Percentiles rank a stretch among this genome's conserved stretches.
These are phyloP conservation scores for Phaethon lepturus DNA, from an alignment of 2,113 vertebrate genomes.

Conservation along the genomic window DNA sequence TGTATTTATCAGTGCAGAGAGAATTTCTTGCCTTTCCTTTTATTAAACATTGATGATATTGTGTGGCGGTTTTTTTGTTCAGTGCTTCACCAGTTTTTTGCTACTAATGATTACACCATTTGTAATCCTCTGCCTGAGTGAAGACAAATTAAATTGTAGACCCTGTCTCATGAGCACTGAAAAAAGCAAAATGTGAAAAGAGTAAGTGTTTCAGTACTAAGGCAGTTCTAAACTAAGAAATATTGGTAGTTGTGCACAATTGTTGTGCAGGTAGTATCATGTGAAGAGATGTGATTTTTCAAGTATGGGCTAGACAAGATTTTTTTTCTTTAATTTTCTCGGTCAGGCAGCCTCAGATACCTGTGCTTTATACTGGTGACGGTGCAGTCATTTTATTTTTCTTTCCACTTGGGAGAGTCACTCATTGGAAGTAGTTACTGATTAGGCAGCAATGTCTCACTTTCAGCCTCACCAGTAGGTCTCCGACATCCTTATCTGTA, in stretches of 20 bases:
- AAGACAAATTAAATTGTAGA: neutral
- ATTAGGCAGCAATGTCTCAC: neutral
- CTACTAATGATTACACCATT: neutral
- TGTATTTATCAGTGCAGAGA: neutral
- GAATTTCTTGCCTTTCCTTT: neutral
- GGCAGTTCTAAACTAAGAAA: neutral
- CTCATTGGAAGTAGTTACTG: neutral
- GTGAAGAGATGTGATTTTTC: neutral
- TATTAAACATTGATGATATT: neutral
- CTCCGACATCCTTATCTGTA: neutral
- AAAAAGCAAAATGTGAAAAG: neutral
- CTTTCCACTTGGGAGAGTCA: neutral
- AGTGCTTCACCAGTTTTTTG: neutral
- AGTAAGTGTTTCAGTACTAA: neutral
- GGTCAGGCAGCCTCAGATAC: neutral
- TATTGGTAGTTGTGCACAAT: neutral
- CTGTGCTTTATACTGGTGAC: neutral
- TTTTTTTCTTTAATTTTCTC: neutral
- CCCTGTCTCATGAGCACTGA: neutral
- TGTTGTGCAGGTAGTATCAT: neutral
- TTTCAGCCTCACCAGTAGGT: neutral
- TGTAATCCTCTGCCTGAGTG: neutral
- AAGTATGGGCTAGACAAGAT: neutral
- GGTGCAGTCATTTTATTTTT: neutral
- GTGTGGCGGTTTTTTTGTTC: neutral